Evolutionary conservation across 2,888 invertebrate genomes (phyloP).

Genomic region (Parnassius glacialis): DNA sequence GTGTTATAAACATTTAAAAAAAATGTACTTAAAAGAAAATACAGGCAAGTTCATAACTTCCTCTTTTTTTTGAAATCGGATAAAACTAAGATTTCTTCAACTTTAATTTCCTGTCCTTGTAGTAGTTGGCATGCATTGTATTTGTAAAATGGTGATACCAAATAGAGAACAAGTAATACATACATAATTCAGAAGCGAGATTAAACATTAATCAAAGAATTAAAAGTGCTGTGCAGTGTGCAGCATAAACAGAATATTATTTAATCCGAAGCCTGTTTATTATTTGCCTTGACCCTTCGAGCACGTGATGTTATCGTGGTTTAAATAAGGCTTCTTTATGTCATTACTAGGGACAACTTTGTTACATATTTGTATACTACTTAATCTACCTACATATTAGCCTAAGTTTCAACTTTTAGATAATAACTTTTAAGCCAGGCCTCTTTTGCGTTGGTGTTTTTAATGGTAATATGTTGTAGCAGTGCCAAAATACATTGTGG

Average conservation of each 20-base stretch:
- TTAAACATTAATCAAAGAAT: not conserved
- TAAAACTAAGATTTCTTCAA: too few relatives aligned
- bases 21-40: too few relatives aligned
- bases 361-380: conserved; percentile 8
- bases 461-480: not conserved
- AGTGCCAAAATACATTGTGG: not conserved
- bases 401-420: too few relatives aligned
- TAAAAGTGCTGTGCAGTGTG: not conserved
- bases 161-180: too few relatives aligned
- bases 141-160: too few relatives aligned
- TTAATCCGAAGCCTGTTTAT: conserved; percentile 18
- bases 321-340: conserved; percentile 17
- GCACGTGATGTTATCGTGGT: conserved; percentile 10
- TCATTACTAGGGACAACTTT: not conserved
- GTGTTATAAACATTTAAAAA: too few relatives aligned
- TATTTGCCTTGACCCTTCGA: conserved; percentile 17
- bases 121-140: too few relatives aligned
- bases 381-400: not conserved
- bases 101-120: too few relatives aligned
- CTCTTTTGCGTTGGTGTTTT: too few relatives aligned
- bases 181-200: not conserved
- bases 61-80: too few relatives aligned
- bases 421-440: too few relatives aligned
- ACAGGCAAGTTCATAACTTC: too few relatives aligned
- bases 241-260: conserved; percentile 1